Conservation (phyloP, 2,113 vertebrate genomes). For the Melanocharis versteri region DNA sequence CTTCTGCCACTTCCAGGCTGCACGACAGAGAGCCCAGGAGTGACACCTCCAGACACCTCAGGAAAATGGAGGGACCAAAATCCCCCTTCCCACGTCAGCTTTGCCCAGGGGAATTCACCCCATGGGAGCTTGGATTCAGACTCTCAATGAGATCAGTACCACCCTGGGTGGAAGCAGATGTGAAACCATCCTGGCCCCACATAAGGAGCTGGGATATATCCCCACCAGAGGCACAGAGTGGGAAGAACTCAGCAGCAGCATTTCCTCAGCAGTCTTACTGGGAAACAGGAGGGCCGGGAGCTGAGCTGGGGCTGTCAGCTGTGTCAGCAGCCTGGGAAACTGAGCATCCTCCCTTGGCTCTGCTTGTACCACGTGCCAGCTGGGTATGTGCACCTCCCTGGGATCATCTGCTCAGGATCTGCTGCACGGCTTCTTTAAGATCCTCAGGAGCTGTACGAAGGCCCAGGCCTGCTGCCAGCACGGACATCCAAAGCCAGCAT, state of each 20-base stretch:
- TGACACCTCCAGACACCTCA: neutral
- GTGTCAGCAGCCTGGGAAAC: neutral
- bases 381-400: fast-evolving
- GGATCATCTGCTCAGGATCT: neutral
- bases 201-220: neutral
- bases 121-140: fast-evolving
- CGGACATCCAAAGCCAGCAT: neutral
- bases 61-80: neutral
- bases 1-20: neutral
- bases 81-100: neutral
- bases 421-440: neutral
- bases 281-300: neutral
- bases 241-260: neutral
- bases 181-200: neutral
- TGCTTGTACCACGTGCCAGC: neutral
- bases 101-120: neutral
- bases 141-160: neutral
- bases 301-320: neutral
- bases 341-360: neutral
- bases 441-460: neutral
- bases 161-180: neutral
- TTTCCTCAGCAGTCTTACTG: fast-evolving
- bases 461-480: neutral
- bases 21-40: neutral
- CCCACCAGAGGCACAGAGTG: neutral